Percentiles rank a stretch among this genome's conserved stretches.
Evolutionary conservation across 1,140 invertebrate genomes (phyloP).

Genomic region (Camponotus pennsylvanicus): DNA sequence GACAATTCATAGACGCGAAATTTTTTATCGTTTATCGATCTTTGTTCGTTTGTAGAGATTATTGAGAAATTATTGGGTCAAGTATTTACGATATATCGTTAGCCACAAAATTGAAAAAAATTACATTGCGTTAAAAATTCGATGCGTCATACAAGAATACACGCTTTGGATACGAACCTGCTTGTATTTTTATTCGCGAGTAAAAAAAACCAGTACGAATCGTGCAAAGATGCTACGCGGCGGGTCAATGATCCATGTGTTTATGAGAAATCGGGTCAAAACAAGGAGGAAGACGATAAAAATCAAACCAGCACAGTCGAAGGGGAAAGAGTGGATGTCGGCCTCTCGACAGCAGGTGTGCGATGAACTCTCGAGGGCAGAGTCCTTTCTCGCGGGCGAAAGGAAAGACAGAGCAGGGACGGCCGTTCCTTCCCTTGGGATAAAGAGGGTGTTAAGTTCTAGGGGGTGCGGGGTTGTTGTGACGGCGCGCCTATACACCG

Average conservation of each 20-base stretch:
- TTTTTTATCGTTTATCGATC: background rate
- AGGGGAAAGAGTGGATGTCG: slow-evolving; percentile 56
- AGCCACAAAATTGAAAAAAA: background rate
- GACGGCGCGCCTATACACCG: slow-evolving; percentile 78
- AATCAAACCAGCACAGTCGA: slow-evolving; percentile 69
- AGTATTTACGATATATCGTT: background rate
- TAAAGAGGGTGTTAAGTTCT: slow-evolving; percentile 79
- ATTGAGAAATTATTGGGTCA: background rate
- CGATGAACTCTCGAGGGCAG: slow-evolving; percentile 73
- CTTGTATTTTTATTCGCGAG: background rate
- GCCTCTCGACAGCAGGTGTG: slow-evolving; percentile 77
- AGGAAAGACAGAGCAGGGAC: slow-evolving; percentile 68
- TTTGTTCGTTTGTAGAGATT: background rate
- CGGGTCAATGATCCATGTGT: slow-evolving; percentile 54
- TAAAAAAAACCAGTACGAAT: background rate
- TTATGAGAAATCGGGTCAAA: slow-evolving; percentile 75
- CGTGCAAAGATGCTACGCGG: background rate
- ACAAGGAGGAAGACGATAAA: slow-evolving; percentile 77
- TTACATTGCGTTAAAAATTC: background rate
- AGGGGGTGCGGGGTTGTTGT: slow-evolving; percentile 81
- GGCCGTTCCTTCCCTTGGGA: slow-evolving; percentile 80
- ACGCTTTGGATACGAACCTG: background rate
- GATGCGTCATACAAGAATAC: background rate
- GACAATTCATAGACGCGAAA: slow-evolving; percentile 55
- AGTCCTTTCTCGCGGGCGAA: slow-evolving; percentile 68